Evolutionary conservation across 2,888 invertebrate species (phyloP), one percentile per base, ranked within the genome.

Genomic region (Neoitamus cyanurus): DNA sequence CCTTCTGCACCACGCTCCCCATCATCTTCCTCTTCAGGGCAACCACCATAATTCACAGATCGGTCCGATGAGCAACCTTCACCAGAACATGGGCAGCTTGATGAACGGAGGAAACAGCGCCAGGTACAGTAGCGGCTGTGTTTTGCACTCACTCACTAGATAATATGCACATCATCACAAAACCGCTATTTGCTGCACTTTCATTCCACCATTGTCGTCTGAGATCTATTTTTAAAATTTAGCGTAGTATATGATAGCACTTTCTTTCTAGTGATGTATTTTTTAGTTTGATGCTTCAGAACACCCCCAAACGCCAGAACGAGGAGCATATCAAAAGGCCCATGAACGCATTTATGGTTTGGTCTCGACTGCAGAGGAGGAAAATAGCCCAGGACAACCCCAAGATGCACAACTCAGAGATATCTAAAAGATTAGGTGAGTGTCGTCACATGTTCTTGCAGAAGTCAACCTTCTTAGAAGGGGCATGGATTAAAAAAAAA

Each of bases 281-380:
- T 88, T 91, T 91, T 87, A 91, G 91, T 88, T 89, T 91, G 87
- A 91, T 91, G 90, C 90, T 91, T 88, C 91, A 91, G 87, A 91
- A 91, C 88, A 90, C 91, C 90, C 90, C 91, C 88, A 91, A 91
- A 85, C 90, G 91, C 89, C 93, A 94, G 84, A 96, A 94, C 87
- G 95, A 95, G 88, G 96, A 97, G 88, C 97, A 98, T 92, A 98
- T 98, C 88, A 99, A 98, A 91, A 93, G 98, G 87, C 98, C 98
- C 42, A 99, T 99, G 98, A 99, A 99, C 92, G 98, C 98, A 0
- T 98, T 98, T 92, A 98, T 99, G 98, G 98, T 98, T 77, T 98
- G 98, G 98, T 98, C 98, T 11, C 92, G 98, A 86, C 93, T 97
- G 83, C 98, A 98, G 91, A 92, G 98, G 88, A 92, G 98, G 89